Percentiles rank a stretch among this genome's conserved stretches.
These are phyloP conservation scores for Cassiopea xamachana DNA, from an alignment of 30 jellyfish, hydroid and myxozoan genomes.

Conservation along the genomic window DNA sequence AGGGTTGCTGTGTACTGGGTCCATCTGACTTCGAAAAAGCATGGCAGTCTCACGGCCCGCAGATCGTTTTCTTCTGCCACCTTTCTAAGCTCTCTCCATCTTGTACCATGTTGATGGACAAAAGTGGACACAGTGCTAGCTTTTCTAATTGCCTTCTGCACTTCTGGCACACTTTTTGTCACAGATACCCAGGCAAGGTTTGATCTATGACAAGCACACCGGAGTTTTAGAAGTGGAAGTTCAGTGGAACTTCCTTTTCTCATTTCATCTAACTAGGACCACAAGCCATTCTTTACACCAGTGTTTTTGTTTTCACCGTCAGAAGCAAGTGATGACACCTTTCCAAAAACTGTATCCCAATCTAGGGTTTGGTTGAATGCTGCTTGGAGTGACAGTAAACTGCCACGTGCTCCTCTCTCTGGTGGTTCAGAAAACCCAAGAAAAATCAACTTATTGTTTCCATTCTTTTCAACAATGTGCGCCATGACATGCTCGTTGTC, in stretches of 20 bases:
- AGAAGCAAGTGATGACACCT: constrained; percentile 27
- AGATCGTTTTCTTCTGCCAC: constrained; percentile 19
- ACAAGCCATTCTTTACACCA: constrained; percentile 38
- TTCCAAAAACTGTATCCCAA: constrained; percentile 23
- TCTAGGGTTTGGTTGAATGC: constrained; percentile 15
- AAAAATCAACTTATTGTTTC: constrained; percentile 9
- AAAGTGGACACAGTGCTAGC: constrained; percentile 36
- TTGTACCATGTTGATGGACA: constrained; percentile 43
- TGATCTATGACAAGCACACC: constrained; percentile 12
- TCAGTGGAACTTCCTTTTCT: constrained; percentile 24
- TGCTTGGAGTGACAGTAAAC: neutral
- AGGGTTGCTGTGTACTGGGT: constrained; percentile 39
- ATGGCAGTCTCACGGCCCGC: constrained; percentile 38
- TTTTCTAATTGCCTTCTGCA: constrained; percentile 34
- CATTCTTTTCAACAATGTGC: constrained; percentile 17
- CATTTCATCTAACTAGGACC: constrained; percentile 24
- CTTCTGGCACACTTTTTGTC: constrained; percentile 22
- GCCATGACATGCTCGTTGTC: constrained; percentile 41
- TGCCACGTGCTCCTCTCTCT: neutral
- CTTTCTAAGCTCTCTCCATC: constrained; percentile 51
- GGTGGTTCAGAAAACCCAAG: neutral
- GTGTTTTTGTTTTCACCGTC: neutral
- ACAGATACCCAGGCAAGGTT: constrained; percentile 12
- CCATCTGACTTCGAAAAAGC: constrained; percentile 14
- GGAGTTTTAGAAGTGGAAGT: constrained; percentile 12